Evolutionary conservation across 2,888 invertebrate genomes (phyloP), one percentile per base, ranked within the genome.

Genomic region (Cyrtodaria siliqua): DNA sequence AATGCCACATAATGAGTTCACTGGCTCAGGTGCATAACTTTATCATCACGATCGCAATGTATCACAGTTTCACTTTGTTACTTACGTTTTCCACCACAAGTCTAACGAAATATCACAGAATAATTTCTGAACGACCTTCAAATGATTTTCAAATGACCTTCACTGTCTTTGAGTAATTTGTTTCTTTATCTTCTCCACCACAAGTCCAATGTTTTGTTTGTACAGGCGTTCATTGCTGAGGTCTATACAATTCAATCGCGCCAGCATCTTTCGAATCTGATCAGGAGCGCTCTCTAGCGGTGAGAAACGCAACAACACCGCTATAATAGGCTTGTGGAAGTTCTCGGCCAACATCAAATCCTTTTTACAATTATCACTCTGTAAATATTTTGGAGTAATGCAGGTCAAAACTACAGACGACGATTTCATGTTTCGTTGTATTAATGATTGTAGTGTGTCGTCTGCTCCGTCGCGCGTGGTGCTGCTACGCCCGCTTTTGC

Each of bases 381-480:
- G 91, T 59, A 92, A 80, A 82, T 92, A 92, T 76, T 92, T 92
- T 9, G 91, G 91, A 4, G 91, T 92, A 60, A 92, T 87, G 78
- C 91, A 91, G 64, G 90, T 85, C 26, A 92, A 63, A 12, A 92
- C 90, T 2, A 90, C 88, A 0, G 83, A 75, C 0, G 91, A 86
- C 0, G 87, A 86, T 59, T 87, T 89, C 90, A 92, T 91, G 70
- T 86, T 89, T 6, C 90, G 82, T 67, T 91, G 91, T 27, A 91
- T 90, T 64, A 89, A 87, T 12, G 86, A 86, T 75, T 89, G 90
- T 16, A 90, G 78, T 0, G 87, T 88, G 40, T 91, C 89, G 3
- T 68, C 57, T 16, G 75, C 78, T 0, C 82, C 73, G 61, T 88
- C 89, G 56, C 75, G 70, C 57, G 79, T 73, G 26, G 73, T 56